phyloP scores from a whole-genome alignment of 1,140 invertebrate genomes.

The Temnothorax nylanderi region DNA sequence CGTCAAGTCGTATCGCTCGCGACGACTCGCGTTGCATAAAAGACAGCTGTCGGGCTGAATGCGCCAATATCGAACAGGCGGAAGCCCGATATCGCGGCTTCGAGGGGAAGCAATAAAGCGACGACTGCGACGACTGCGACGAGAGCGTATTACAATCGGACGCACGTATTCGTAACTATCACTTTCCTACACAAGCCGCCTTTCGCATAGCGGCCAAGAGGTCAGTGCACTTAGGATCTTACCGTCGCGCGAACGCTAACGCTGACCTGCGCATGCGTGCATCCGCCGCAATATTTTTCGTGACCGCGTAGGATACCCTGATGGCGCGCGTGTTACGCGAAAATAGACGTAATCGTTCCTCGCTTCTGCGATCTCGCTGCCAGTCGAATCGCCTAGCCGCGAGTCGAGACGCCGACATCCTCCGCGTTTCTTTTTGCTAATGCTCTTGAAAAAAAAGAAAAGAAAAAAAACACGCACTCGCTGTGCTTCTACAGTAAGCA shows the following conservation, averaged over 20 bases:
- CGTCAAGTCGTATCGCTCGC: neutral
- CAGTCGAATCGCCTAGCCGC: no score
- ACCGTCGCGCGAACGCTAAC: neutral
- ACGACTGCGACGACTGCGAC: neutral
- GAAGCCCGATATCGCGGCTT: constrained; percentile 46
- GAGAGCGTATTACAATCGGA: constrained; percentile 23
- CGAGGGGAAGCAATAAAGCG: constrained; percentile 37
- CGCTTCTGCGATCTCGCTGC: constrained; percentile 12
- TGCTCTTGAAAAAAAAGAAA: neutral
- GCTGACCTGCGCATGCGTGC: neutral
- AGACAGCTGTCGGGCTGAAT: neutral
- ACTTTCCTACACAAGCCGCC: constrained; percentile 40
- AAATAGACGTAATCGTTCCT: constrained; percentile 51
- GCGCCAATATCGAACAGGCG: constrained; percentile 21
- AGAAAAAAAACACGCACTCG: neutral
- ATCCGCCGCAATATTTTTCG: constrained; percentile 33
- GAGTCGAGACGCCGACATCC: neutral
- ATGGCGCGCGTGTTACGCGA: constrained; percentile 46
- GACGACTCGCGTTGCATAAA: constrained; percentile 10
- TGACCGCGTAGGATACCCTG: constrained; percentile 3
- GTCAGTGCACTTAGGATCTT: constrained; percentile 59
- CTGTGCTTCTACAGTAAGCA: neutral
- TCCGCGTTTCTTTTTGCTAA: neutral
- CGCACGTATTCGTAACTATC: constrained; percentile 42
- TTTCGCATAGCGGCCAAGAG: constrained; percentile 51